These are phyloP conservation scores for Phortica magna DNA, from an alignment of 2,888 invertebrate genomes.

Conservation along the genomic window DNA sequence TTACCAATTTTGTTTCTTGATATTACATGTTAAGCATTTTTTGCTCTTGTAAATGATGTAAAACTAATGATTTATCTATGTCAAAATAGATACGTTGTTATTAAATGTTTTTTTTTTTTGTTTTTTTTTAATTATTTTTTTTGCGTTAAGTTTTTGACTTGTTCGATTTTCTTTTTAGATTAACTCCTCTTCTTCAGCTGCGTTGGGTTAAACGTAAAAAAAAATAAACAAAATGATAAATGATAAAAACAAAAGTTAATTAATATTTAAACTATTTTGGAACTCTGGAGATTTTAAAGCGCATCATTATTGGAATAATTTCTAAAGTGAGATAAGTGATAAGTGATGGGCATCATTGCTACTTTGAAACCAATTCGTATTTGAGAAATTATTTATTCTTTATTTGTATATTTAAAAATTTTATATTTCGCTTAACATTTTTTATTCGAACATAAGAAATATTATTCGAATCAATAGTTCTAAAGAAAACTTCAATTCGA, in stretches of 20 bases:
- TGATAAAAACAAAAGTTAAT: background rate
- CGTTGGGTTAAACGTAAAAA: slow-evolving; percentile 47
- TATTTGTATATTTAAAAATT: no score
- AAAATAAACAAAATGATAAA: slow-evolving; percentile 25
- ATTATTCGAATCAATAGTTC: no score
- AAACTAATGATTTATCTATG: slow-evolving; percentile 21
- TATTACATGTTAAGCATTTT: slow-evolving; percentile 45
- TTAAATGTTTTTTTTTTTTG: slow-evolving; percentile 63
- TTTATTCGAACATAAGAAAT: no score
- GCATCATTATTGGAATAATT: no score
- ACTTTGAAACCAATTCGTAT: no score
- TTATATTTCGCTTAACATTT: no score
- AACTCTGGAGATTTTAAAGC: no score
- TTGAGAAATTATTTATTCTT: background rate
- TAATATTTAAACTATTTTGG: no score
- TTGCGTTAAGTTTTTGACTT: slow-evolving; percentile 49
- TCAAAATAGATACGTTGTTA: slow-evolving; percentile 54
- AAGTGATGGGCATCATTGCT: no score
- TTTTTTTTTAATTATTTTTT: slow-evolving; percentile 51
- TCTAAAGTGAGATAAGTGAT: no score
- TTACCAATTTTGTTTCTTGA: slow-evolving; percentile 61
- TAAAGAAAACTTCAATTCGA: no score
- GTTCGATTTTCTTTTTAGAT: slow-evolving; percentile 45
- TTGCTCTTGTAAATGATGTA: slow-evolving; percentile 29
- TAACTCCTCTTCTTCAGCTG: slow-evolving; percentile 73